Base-by-base conservation (phyloP, 2,113 vertebrate genomes). In the Gnathonemus longibarbis region DNA sequence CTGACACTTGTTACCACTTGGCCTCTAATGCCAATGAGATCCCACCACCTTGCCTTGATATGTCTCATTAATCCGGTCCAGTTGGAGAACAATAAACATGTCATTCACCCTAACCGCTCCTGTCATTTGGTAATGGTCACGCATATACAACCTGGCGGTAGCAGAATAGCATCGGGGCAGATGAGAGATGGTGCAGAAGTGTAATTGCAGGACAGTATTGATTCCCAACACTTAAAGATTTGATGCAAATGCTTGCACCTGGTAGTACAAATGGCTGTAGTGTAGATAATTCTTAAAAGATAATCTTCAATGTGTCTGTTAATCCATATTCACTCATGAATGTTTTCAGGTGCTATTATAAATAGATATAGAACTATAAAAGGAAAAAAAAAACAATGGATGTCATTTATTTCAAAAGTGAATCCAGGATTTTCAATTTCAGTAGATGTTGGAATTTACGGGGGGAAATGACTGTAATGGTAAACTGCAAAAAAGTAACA, bases 41-140 rank as follows among this genome's bases (percentile, higher is more conserved):
- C 90, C 92, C 88, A 90, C 93, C 92, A 84, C 92, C 91, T 92
- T 39, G 31, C 70, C 86, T 52, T 52, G 8, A 89, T 92, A 92
- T 92, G 92, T 92, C 95, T 96, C 95, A 95, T 96, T 96, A 96
- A 93, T 91, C 74, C 90, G n/a, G 90, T 53, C 93, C 93, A 92
- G 93, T 94, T 93, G 89, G 92, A 92, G 92, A 94, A 95, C 94
- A 94, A 95, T 96, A 95, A 95, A 96, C 95, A 95, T 91, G 95
- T 94, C 95, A 94, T 90, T 95, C 95, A 95, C 92, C 88, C 91
- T 95, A 95, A 96, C 93, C 89, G 93, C 90, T 94, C 91, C 92
- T 94, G 95, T 95, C 95, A 94, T 92, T 95, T 95, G 93, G 93
- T 95, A 95, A 96, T 95, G 94, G 94, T 90, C 91, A 90, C 89